phyloP scores from a whole-genome alignment of 64 coral and sea anemone genomes.

The Dendrophyllia cribrosa region DNA sequence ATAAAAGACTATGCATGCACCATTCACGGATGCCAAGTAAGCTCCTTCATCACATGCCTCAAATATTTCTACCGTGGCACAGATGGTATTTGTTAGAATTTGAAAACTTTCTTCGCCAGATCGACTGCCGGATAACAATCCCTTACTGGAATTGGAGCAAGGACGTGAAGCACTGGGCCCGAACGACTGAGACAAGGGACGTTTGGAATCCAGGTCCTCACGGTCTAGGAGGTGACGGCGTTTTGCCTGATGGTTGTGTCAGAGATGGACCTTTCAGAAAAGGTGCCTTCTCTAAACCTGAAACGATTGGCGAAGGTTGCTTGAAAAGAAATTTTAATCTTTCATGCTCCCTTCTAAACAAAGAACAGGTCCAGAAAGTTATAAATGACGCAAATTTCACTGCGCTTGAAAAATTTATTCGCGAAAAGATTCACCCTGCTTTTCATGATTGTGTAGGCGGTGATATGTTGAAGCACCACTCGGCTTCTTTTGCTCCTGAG shows the following conservation, averaged over 20 bases:
- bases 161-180: constrained; percentile 32
- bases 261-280: constrained; percentile 58
- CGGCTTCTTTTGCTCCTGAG: constrained; percentile 68
- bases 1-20: constrained; percentile 37
- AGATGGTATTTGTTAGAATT: constrained; percentile 78
- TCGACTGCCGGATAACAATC: constrained; percentile 81
- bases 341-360: constrained; percentile 47
- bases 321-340: constrained; percentile 71
- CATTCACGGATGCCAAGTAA: constrained; percentile 51
- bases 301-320: constrained; percentile 58
- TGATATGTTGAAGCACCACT: constrained; percentile 54
- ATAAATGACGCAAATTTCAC: constrained; percentile 16
- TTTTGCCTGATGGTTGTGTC: constrained; percentile 44
- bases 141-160: constrained; percentile 87
- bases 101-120: constrained; percentile 65
- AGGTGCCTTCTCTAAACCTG: constrained; percentile 39
- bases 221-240: constrained; percentile 80
- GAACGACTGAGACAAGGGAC: constrained; percentile 2
- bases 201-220: constrained; percentile 74
- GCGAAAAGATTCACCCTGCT: constrained; percentile 71
- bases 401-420: constrained; percentile 59
- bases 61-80: constrained; percentile 90
- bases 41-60: constrained; percentile 74
- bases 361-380: constrained; percentile 28
- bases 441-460: constrained; percentile 77